phyloP scores from a whole-genome alignment of 2,113 vertebrate genomes.

The Ovibos moschatus region DNA sequence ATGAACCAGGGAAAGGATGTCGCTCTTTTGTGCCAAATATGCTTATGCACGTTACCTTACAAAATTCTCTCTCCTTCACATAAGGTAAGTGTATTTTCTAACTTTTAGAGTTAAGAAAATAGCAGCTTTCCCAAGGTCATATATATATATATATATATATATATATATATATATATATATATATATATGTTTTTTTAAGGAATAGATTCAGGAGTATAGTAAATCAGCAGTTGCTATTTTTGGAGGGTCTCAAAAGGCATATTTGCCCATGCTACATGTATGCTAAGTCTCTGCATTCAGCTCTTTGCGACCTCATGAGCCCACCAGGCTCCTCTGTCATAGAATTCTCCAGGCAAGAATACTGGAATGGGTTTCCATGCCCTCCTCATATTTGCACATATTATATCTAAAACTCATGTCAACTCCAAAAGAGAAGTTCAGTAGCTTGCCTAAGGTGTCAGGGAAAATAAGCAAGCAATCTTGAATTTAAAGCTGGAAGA shows the following conservation, averaged over 20 bases:
- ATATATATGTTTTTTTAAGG: background rate
- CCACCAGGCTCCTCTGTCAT: background rate
- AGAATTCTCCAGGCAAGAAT: background rate
- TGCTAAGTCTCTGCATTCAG: background rate
- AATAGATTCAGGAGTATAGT: background rate
- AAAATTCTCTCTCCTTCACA: background rate
- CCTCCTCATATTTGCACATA: background rate
- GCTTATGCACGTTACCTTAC: background rate
- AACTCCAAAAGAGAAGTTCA: background rate
- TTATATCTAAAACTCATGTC: background rate
- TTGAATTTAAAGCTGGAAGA: background rate
- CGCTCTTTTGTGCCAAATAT: fast-evolving
- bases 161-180: background rate
- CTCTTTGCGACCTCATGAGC: background rate
- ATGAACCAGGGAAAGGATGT: background rate
- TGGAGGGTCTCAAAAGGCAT: background rate
- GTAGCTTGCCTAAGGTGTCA: background rate
- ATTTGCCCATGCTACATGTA: background rate
- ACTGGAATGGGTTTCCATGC: background rate
- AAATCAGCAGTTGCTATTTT: background rate
- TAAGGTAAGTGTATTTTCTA: background rate
- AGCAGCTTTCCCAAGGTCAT: background rate
- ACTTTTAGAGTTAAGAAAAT: background rate
- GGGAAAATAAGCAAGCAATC: background rate
- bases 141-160: background rate